Evolutionary conservation across 1,140 invertebrate genomes (phyloP).

Genomic region (Euura lappo): DNA sequence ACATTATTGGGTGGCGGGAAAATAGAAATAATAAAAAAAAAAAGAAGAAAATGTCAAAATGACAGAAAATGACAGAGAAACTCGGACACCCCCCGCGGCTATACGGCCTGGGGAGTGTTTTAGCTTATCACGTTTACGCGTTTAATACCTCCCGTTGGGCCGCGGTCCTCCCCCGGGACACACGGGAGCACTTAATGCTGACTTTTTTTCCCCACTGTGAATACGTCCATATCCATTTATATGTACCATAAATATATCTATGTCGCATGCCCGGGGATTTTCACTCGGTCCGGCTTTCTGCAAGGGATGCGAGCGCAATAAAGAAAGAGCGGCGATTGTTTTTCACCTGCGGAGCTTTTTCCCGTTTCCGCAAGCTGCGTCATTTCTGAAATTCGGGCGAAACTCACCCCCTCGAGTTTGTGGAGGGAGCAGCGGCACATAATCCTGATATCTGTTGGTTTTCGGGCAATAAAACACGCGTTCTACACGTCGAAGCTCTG

Average conservation of each 20-base stretch:
- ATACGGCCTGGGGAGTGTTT: slow-evolving; percentile 1
- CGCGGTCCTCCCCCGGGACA: not conserved
- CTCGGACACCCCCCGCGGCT: not conserved
- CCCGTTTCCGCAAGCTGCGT: slow-evolving; percentile 24
- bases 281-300: not conserved
- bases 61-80: slow-evolving; percentile 8
- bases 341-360: not conserved
- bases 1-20: not conserved
- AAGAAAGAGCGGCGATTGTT: not conserved
- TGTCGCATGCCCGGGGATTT: not conserved
- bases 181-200: slow-evolving; percentile 2
- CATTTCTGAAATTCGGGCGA: too few species aligned
- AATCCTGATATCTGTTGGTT: slow-evolving; percentile 63
- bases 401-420: not conserved
- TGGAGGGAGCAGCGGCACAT: slow-evolving; percentile 43
- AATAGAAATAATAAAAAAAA: not conserved
- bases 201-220: not conserved
- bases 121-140: slow-evolving; percentile 6
- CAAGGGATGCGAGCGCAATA: not conserved
- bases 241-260: not conserved
- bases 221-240: slow-evolving; percentile 6
- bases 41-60: not conserved
- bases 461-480: slow-evolving; percentile 63
- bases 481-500: slow-evolving; percentile 39
- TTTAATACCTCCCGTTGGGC: slow-evolving; percentile 6